Evolutionary conservation across 2,888 invertebrate species (phyloP).

Genomic region (Erebia ligea): DNA sequence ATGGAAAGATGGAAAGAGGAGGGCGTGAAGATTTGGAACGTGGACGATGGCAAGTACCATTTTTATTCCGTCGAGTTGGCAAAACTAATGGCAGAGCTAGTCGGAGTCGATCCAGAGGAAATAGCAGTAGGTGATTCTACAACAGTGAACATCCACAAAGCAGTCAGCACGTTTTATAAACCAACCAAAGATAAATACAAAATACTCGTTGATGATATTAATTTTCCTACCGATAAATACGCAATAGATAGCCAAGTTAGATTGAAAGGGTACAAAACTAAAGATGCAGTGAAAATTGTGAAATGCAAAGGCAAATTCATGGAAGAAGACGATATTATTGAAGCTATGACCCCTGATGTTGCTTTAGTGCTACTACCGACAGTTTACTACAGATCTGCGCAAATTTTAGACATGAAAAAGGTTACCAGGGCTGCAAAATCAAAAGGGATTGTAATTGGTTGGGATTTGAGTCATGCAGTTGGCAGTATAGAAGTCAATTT

Average conservation of each 20-base stretch:
- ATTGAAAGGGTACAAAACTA: constrained; percentile 61
- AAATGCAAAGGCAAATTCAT: constrained; percentile 55
- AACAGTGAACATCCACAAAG: constrained; percentile 67
- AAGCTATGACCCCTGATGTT: constrained; percentile 69
- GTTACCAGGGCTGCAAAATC: constrained; percentile 62
- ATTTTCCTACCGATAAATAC: constrained; percentile 72
- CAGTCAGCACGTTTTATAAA: constrained; percentile 67
- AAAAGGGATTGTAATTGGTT: constrained; percentile 63
- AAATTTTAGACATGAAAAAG: constrained; percentile 65
- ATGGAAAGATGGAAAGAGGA: constrained; percentile 65
- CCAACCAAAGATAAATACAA: constrained; percentile 63
- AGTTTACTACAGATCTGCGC: constrained; percentile 67
- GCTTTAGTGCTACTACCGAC: constrained; percentile 60
- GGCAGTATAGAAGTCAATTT: constrained; percentile 66
- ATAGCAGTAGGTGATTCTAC: constrained; percentile 58
- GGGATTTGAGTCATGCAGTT: constrained; percentile 70
- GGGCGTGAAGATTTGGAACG: constrained; percentile 65
- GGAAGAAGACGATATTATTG: constrained; percentile 62
- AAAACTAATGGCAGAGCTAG: constrained; percentile 62
- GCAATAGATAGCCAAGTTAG: constrained; percentile 70
- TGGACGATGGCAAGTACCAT: constrained; percentile 61
- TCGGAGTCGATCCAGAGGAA: constrained; percentile 64
- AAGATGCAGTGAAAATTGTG: constrained; percentile 68
- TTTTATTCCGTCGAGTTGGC: constrained; percentile 59
- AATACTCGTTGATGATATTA: constrained; percentile 68